Evolutionary conservation across 2,113 vertebrate genomes (phyloP), one percentile per base, ranked within the genome.

Genomic region (Paracanthobrama guichenoti): DNA sequence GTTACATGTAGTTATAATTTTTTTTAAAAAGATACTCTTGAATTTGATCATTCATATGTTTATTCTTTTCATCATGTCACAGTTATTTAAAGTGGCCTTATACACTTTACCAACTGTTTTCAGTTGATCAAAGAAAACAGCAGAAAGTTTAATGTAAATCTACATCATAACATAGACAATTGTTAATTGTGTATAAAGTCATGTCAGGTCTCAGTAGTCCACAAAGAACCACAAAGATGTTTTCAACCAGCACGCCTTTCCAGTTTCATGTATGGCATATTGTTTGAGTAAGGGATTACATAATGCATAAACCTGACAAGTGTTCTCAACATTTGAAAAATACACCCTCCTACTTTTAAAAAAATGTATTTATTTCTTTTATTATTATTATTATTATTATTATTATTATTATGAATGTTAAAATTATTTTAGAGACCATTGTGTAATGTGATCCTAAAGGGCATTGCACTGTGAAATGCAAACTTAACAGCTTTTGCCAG

Each of bases 241-340:
- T 72, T 72, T 72, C 69, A 72, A 11, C 46, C 42, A 24, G 69
- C n/a, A 72, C 48, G 44, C 71, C 44, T 73, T 73, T 73, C 39
- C 13, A 48, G 39, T 73, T 48, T 44, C n/a, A 16, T 73, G 22
- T 44, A 72, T 73, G n/a, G 5, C 22, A 24, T 48, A 69, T 69
- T 69, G 69, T 46, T 11, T 24, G 5, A 42, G 16, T n/a, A 39
- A 42, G 67, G 35, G 20, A 71, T 69, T 39, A 69, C 66, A 73
- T 73, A 46, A 16, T 73, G 11, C 22, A 13, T 22, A 2, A 20
- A 48, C 46, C 22, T 73, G 71, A 73, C 5, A 13, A 73, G 42
- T 48, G 42, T 73, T 46, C 11, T 24, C 7, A 24, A 44, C n/a
- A 72, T 46, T 22, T 24, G 39, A 72, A 72, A 71, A 72, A 44